Evolutionary conservation across 2,797 vertebrate genomes (phyloP), one percentile per base, ranked within the genome.

Genomic region (Coccyzus lansbergi): DNA sequence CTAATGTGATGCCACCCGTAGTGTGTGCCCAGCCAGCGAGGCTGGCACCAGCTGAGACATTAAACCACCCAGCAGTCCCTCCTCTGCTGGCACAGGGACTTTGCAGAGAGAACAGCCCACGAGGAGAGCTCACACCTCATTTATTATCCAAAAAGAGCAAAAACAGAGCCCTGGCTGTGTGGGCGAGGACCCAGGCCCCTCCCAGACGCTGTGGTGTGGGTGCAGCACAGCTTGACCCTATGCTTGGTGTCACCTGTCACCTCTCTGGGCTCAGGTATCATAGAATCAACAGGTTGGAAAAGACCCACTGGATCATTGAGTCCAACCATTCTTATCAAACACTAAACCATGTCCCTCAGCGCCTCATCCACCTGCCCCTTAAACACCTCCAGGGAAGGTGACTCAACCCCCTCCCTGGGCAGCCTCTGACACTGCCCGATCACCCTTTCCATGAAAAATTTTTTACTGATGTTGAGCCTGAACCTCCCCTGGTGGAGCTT

Each of bases 101-200:
- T 38, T 2, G 60, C 9, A 4, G 48, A 26, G 55, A 22, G 31
- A 68, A 15, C 17, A 34, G 40, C 40, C 62, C 21, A 1, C 12
- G 6, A 6, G 56, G 29, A 53, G 58, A 0, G 55, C 42, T 60
- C 38, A 4, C n/a, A 1, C 0, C 1, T 26, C 48, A 40, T 88
- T 36, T 75, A 69, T 75, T 34, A 36, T 48, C 48, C 70, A 3
- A 16, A 18, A 48, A 36, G 46, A 28, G 48, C 15, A 16, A 33
- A 25, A 4, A 6, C 0, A 6, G 29, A 7, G 33, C 9, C 40
- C 25, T 0, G 13, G 53, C 4, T 8, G 36, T 3, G n/a, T 33
- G 40, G 29, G 56, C 8, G 2, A 11, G 33, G 10, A 8, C 8
- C 19, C 2, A 7, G 15, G 44, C 24, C 26, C 24, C 7, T 24